Evolutionary conservation across 2,888 invertebrate species (phyloP).

Genomic region (Epirrhoe alternata): DNA sequence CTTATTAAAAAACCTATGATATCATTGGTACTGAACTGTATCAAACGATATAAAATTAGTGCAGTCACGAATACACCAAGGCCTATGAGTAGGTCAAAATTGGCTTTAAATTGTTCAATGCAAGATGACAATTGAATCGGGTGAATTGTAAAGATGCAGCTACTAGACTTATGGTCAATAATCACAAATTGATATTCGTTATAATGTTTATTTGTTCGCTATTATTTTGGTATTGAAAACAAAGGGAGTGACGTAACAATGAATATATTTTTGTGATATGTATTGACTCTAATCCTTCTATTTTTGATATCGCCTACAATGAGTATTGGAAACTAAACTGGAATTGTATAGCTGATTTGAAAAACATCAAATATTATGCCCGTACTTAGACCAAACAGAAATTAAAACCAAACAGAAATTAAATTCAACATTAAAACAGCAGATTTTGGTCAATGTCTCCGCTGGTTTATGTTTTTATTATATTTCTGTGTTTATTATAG

Average conservation of each 20-base stretch:
- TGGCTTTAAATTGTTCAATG: too few relatives aligned
- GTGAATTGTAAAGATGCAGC: background rate
- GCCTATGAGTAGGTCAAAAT: too few relatives aligned
- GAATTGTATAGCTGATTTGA: conserved; percentile 73
- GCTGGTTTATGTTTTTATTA: too few relatives aligned
- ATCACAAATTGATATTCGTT: background rate
- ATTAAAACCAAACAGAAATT: background rate
- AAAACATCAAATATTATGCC: conserved; percentile 42
- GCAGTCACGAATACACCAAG: too few relatives aligned
- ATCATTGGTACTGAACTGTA: too few relatives aligned
- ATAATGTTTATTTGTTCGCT: conserved; percentile 25
- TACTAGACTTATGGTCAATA: conserved; percentile 21
- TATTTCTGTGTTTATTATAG: background rate
- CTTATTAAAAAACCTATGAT: too few relatives aligned
- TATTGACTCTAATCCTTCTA: conserved; percentile 82
- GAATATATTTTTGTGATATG: conserved; percentile 85
- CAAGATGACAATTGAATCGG: background rate
- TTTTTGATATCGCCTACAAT: conserved; percentile 84
- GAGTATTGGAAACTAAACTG: conserved; percentile 72
- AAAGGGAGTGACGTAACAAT: conserved; percentile 72
- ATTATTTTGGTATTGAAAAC: conserved; percentile 74
- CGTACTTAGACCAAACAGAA: background rate
- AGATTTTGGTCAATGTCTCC: too few relatives aligned
- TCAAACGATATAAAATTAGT: too few relatives aligned
- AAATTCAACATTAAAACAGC: too few relatives aligned